Base-by-base conservation (phyloP, 2,888 invertebrate genomes). In the Lacanobia oleracea region DNA sequence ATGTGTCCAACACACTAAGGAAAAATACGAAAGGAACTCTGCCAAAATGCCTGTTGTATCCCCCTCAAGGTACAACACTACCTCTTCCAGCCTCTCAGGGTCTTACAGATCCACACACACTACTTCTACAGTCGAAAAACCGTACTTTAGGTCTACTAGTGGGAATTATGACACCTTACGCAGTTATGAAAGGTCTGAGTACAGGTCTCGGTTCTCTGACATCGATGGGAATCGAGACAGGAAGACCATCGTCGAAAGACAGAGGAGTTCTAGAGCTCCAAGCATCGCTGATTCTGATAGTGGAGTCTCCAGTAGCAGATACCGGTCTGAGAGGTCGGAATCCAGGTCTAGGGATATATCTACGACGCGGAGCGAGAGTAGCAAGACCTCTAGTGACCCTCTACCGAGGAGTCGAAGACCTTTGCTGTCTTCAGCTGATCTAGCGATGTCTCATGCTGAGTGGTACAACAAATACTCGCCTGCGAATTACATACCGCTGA, bases 401-500 rank as follows among this genome's bases (percentile, higher is more conserved):
- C 77, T 96, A 75, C 89, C 93, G 72, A 88, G 96, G 89, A 86
- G 79, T 18, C 88, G 91, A 10, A 84, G 97, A 86, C 90, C 91
- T 89, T 94, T 92, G 88, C 94, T 95, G 87, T 94, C 94, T 83
- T 96, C 95, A 9, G 95, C 95, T 50, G 95, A 96, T 45, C 89
- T 96, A 87, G 96, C 95, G 65, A 97, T 96, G 97, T 97, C 96
- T 67, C 96, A 96, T 1, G 97, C 97, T 48, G 98, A 98, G 79
- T 93, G 98, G 78, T 97, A 97, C 89, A 97, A 97, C 88, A 98
- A 97, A 92, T 98, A 98, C 89, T 98, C 98, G 53, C 97, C 98
- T 63, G 96, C 97, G 54, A 97, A 97, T 90, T 98, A 98, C 92
- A 97, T 97, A 88, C 98, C 98, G 77, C 86, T 94, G 54, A 95